Evolutionary conservation across 2,113 vertebrate species (phyloP), one percentile per base, ranked within the genome.

Genomic region (Melospiza georgiana): DNA sequence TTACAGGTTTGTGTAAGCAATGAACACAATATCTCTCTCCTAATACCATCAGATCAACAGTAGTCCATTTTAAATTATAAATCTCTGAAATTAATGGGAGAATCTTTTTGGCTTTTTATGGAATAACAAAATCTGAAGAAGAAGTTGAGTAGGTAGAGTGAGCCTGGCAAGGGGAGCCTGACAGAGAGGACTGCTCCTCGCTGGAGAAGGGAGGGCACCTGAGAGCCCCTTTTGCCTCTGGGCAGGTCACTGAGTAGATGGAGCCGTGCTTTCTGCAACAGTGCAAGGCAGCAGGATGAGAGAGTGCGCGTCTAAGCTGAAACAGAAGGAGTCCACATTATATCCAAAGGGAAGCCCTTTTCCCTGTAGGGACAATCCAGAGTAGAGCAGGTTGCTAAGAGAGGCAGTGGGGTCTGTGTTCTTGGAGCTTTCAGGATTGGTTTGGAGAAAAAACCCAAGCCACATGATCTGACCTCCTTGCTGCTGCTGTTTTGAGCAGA

Each of bases 1-100:
- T 37, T 73, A 35, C 2, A 30, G 5, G 20, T 76, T 65, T 0
- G 0, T 41, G 12, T 33, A 79, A 83, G 24, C 49, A 67, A 39
- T 1, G 21, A 85, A 90, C 15, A 72, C 10, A 73, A 17, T 15
- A 17, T 41, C 4, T 61, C 31, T 46, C 14, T 88, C 25, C 33
- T 57, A 48, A 52, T 61, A 31, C 10, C 12, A 51, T 62, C 18
- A 52, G 58, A 82, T 51, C 37, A 69, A 15, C 12, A 52, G 31
- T 27, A 37, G 3, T 25, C 72, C 54, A 28, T 69, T 90, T 90
- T 31, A 68, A 55, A 37, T 61, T 49, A 41, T 18, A 76, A 55
- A 48, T 28, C 6, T 68, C 43, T 73, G 10, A 65, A 76, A 68
- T 59, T 37, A 61, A 6, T 57, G 21, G 24, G 4, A 79, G 2